Evolutionary conservation across 2,888 invertebrate species (phyloP), one percentile per base, ranked within the genome.

Genomic region (Callimorpha dominula): DNA sequence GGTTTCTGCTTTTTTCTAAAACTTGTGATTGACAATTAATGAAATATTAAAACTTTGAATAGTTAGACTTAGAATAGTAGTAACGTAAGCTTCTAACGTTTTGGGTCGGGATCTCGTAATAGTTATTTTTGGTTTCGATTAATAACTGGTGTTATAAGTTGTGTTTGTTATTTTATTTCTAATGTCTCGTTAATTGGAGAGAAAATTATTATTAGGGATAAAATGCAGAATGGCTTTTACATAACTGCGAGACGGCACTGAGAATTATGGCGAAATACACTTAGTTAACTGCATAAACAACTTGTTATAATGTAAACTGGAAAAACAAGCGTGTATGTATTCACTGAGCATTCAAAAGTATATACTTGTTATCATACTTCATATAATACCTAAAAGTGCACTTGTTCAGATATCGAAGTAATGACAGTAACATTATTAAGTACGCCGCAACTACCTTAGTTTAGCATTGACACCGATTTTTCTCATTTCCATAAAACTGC

Each of bases 391-490:
- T 46, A n/a, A 9, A 54, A 54, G 49, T 49, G 8, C 49, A 11
- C 57, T 57, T 62, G 62, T 17, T 14, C 15, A 62, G 40, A n/a
- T 14, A n/a, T 11, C 46, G 7, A 46, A 17, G 43, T n/a, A 65
- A 17, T 64, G 8, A 42, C 43, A 11, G 20, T 65, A 43, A 46
- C n/a, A 7, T 12, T n/a, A 20, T 4, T 40, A 40, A 14, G 40
- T 66, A 50, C 12, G 3, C 43, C n/a, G n/a, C n/a, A n/a, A n/a
- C n/a, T n/a, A n/a, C n/a, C 20, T 43, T 40, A 42, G 42, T 54
- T 12, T 67, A 54, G 43, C 67, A 67, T 67, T 67, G 67, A 67
- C 67, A 67, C n/a, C 54, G 43, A 17, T 67, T 20, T 67, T 67
- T 67, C n/a, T 54, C 52, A 57, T 43, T 54, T n/a, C 43, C 54